These are phyloP conservation scores for Brachyalestes nurse DNA, from an alignment of 2,797 vertebrate genomes.

Conservation along the genomic window DNA sequence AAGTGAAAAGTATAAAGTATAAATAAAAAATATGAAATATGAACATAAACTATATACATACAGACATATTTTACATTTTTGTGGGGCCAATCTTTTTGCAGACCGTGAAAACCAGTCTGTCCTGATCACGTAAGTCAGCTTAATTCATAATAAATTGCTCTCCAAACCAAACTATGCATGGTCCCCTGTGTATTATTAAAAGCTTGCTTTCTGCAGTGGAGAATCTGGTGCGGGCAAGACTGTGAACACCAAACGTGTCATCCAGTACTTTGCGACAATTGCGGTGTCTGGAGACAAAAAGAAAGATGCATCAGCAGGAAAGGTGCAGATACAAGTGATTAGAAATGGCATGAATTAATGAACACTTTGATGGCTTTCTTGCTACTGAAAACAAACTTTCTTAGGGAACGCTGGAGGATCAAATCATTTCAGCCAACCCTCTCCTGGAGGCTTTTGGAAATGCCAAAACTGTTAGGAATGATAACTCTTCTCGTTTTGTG, in stretches of 20 bases:
- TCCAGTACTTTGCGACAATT: conserved; percentile 5
- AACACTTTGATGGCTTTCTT: background rate
- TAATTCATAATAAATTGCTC: background rate
- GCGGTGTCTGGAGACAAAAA: conserved; percentile 1
- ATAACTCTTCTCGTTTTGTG: conserved; percentile 91
- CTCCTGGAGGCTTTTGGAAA: conserved; percentile 82
- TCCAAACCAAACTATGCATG: background rate
- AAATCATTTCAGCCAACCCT: conserved; percentile 57
- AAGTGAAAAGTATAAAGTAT: too few species aligned
- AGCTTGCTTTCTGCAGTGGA: background rate
- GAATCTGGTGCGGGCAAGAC: background rate
- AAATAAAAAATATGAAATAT: too few species aligned
- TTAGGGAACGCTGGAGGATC: conserved; percentile 56
- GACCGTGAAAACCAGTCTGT: background rate
- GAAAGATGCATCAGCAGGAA: background rate
- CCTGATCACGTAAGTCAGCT: background rate
- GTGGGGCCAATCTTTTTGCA: background rate
- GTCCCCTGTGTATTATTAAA: background rate
- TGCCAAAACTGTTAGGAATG: conserved; percentile 61
- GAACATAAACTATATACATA: too few species aligned
- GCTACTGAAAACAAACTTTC: background rate
- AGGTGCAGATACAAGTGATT: background rate
- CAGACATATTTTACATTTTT: too few species aligned
- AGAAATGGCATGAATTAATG: background rate
- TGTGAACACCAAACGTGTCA: background rate